These are phyloP conservation scores for Ophion ellenae DNA, from an alignment of 2,888 invertebrate species.

Conservation along the genomic window DNA sequence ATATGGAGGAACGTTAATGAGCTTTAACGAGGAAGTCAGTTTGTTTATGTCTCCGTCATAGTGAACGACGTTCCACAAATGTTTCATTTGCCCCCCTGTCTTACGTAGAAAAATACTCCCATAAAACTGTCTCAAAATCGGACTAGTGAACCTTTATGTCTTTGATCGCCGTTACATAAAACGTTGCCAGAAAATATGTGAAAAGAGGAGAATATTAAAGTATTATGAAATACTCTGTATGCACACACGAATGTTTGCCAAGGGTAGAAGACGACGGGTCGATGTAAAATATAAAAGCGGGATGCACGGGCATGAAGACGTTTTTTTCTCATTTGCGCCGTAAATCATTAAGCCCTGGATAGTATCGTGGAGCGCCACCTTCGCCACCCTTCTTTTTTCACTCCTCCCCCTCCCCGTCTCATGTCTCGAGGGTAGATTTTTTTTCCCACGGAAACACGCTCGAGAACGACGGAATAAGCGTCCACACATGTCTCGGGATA, in stretches of 20 bases:
- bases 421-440: conserved; percentile 26
- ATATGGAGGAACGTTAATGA: no score
- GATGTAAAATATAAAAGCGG: conserved; percentile 9
- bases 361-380: conserved; percentile 36
- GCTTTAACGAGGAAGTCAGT: conserved; percentile 33
- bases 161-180: conserved; percentile 10
- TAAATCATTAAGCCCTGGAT: conserved; percentile 57
- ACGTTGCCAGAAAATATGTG: background rate
- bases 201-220: background rate
- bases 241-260: conserved; percentile 5
- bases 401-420: background rate
- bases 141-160: conserved; percentile 14
- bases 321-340: conserved; percentile 38
- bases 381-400: background rate
- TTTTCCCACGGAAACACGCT: background rate
- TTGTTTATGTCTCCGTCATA: conserved; percentile 24
- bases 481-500: conserved; percentile 16
- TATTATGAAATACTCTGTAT: conserved; percentile 15
- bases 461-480: background rate
- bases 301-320: conserved; percentile 20
- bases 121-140: conserved; percentile 8
- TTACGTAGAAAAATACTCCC: background rate
- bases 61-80: conserved; percentile 43
- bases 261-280: background rate
- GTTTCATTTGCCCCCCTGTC: conserved; percentile 22